Conservation (phyloP, 2,888 invertebrate species). For the Escarpia spicata region DNA sequence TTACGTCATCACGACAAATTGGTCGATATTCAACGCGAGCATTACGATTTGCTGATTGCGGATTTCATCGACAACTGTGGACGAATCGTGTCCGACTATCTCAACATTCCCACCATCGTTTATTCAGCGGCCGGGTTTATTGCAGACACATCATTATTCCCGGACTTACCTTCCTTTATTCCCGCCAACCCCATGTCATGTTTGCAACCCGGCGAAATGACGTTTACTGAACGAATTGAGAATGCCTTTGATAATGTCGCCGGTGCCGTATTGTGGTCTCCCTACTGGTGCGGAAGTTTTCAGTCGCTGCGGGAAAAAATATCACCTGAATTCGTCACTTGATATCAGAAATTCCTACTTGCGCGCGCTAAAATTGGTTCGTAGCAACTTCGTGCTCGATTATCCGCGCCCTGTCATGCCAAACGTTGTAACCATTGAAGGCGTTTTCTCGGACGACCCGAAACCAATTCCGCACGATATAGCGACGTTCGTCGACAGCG, state of each 20-base stretch:
- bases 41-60: slow-evolving; percentile 38
- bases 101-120: slow-evolving; percentile 40
- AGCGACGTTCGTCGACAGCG: slow-evolving; percentile 34
- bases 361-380: slow-evolving; percentile 39
- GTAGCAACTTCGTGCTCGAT: slow-evolving; percentile 42
- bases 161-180: too few species aligned
- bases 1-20: slow-evolving; percentile 29
- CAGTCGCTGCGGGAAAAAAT: slow-evolving; percentile 31
- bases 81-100: slow-evolving; percentile 40
- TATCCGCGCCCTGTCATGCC: slow-evolving; percentile 42
- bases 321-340: slow-evolving; percentile 36
- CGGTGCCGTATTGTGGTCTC: too few species aligned
- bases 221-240: slow-evolving; percentile 35
- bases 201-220: slow-evolving; percentile 36
- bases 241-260: slow-evolving; percentile 31
- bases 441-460: slow-evolving; percentile 30
- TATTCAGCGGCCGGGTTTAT: slow-evolving; percentile 35
- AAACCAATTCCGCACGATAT: slow-evolving; percentile 31
- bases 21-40: slow-evolving; percentile 29
- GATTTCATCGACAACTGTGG: slow-evolving; percentile 42
- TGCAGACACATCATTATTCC: too few species aligned
- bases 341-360: slow-evolving; percentile 35
- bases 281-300: too few species aligned
- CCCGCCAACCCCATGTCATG: too few species aligned
- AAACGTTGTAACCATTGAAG: slow-evolving; percentile 41